These are phyloP conservation scores for Leptopilina boulardi DNA, from an alignment of 1,140 invertebrate genomes.

Conservation along the genomic window DNA sequence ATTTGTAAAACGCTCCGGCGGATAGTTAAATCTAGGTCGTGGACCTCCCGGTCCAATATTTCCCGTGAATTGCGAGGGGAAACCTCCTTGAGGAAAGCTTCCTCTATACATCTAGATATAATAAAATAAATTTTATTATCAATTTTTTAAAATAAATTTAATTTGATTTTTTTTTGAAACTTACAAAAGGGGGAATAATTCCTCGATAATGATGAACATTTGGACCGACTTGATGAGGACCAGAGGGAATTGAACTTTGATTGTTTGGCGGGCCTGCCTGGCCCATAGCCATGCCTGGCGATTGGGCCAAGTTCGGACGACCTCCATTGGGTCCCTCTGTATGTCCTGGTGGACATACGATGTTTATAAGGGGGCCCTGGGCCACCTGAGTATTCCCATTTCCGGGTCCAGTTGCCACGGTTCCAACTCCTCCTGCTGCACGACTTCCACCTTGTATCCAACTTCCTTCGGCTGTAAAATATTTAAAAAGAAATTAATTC, in stretches of 20 bases:
- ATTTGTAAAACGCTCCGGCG: constrained; percentile 64
- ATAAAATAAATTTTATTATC: background rate
- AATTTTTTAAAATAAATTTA: background rate
- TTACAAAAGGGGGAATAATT: constrained; percentile 86
- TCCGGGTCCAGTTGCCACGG: constrained; percentile 74
- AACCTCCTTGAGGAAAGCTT: constrained; percentile 71
- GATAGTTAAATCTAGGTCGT: constrained; percentile 73
- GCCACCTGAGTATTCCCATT: constrained; percentile 75
- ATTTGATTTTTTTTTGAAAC: constrained; percentile 57
- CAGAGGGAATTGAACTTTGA: constrained; percentile 67
- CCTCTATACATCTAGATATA: constrained; percentile 72
- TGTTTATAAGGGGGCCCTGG: constrained; percentile 77
- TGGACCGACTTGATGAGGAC: constrained; percentile 71
- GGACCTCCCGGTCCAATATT: constrained; percentile 68
- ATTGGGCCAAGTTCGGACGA: constrained; percentile 76
- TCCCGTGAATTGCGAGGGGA: constrained; percentile 71
- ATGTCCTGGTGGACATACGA: constrained; percentile 60
- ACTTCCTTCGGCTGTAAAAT: constrained; percentile 82
- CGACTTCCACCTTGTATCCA: constrained; percentile 86
- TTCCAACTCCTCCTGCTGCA: constrained; percentile 74
- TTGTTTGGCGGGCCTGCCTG: constrained; percentile 79
- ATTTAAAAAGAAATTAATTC: background rate
- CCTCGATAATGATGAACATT: constrained; percentile 80
- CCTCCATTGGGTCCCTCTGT: constrained; percentile 70
- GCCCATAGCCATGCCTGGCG: constrained; percentile 76